A percentile compares a stretch with the other conserved stretches of the same genome.
Evolutionary conservation across 2,888 invertebrate genomes (phyloP).

Genomic region (Sialis lutaria): DNA sequence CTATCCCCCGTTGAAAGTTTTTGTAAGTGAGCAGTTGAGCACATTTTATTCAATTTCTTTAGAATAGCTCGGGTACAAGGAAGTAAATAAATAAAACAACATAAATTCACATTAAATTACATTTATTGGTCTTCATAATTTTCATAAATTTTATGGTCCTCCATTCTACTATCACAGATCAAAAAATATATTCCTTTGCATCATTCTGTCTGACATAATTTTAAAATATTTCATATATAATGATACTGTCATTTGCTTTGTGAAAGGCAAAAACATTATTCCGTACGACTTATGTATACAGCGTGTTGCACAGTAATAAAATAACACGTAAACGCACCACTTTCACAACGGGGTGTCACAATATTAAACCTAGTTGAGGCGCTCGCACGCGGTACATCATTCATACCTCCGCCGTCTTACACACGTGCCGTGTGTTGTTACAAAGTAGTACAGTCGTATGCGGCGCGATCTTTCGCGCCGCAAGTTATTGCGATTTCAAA

Average conservation of each 20-base stretch:
- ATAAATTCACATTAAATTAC: conserved; percentile 1
- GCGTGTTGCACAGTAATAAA: not conserved
- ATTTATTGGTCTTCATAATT: conserved; percentile 11
- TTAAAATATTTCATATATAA: conserved; percentile 2
- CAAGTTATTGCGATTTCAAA: too few relatives aligned
- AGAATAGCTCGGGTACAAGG: too few relatives aligned
- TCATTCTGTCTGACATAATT: conserved; percentile 2
- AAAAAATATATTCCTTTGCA: conserved; percentile 11
- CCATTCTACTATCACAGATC: conserved; percentile 32
- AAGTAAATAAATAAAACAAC: too few relatives aligned
- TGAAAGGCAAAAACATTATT: conserved; percentile 3
- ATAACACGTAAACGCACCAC: not conserved
- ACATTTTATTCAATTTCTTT: too few relatives aligned
- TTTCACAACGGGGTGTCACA: not conserved
- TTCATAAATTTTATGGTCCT: conserved; percentile 29
- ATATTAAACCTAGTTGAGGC: too few relatives aligned
- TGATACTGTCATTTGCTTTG: not conserved
- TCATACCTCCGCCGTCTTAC: too few relatives aligned
- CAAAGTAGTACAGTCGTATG: too few relatives aligned
- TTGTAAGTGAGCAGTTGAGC: too few relatives aligned
- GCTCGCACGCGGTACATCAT: too few relatives aligned
- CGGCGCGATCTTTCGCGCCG: too few relatives aligned
- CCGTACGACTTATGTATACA: not conserved
- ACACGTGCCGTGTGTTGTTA: too few relatives aligned
- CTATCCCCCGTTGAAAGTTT: too few relatives aligned